phyloP scores from a whole-genome alignment of 2,797 vertebrate species.

The Siniperca obscura region DNA sequence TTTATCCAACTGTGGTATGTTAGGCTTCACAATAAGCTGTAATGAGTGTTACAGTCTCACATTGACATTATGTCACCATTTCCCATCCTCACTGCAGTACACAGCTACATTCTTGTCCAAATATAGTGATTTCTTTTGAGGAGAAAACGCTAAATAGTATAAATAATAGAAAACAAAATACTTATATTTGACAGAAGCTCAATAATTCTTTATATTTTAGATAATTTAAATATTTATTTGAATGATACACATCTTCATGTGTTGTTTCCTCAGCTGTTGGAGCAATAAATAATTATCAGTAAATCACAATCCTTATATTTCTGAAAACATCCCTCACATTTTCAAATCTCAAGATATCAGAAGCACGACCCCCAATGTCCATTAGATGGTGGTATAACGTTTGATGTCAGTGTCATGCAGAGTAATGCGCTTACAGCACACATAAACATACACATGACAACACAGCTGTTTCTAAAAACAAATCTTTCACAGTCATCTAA shows the following conservation, averaged over 20 bases:
- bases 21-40: conserved; percentile 39
- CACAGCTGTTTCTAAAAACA: background rate
- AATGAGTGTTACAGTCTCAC: conserved; percentile 12
- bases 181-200: background rate
- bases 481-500: background rate
- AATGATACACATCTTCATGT: background rate
- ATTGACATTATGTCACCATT: background rate
- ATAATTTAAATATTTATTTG: background rate
- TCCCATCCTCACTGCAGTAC: background rate
- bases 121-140: background rate
- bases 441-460: background rate
- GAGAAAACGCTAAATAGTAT: background rate
- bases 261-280: background rate
- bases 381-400: conserved; percentile 15
- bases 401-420: background rate
- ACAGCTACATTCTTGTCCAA: background rate
- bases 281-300: background rate
- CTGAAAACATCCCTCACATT: background rate
- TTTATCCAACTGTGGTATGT: conserved; percentile 48
- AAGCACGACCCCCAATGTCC: background rate
- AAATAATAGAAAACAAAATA: background rate
- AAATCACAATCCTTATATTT: background rate
- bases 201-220: background rate
- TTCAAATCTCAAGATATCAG: background rate
- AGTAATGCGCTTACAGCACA: background rate